Conservation (phyloP, 2,113 vertebrate genomes). For the Archilochus colubris region DNA sequence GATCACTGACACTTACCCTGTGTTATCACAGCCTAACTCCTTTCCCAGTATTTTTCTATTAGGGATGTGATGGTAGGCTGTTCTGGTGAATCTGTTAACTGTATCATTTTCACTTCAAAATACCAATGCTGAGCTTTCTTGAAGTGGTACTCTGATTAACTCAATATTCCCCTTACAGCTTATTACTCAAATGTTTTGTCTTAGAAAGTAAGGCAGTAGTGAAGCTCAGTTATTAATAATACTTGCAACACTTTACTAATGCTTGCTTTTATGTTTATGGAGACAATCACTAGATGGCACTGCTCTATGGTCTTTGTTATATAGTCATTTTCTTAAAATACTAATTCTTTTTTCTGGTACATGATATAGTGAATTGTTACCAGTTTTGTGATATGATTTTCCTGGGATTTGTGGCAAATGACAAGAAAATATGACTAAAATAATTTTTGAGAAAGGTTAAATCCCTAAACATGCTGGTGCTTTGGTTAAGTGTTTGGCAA, state of each 20-base stretch:
- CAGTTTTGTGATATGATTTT: neutral
- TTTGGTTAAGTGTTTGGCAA: neutral
- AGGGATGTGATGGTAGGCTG: neutral
- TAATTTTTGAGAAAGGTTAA: neutral
- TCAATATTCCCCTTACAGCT: neutral
- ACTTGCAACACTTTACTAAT: neutral
- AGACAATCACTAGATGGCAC: conserved; percentile 58
- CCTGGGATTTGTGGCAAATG: neutral
- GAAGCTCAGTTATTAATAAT: neutral
- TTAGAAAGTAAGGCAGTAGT: neutral
- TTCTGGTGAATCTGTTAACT: neutral
- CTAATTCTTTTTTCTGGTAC: neutral
- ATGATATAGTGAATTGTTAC: neutral
- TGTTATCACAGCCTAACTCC: neutral
- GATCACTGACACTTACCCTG: neutral
- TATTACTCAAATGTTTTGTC: neutral
- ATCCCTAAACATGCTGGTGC: neutral
- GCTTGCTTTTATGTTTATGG: neutral
- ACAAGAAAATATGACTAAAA: neutral
- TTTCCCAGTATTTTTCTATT: neutral
- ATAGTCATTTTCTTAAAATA: neutral
- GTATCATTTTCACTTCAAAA: neutral
- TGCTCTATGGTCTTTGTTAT: conserved; percentile 34
- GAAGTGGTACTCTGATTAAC: neutral
- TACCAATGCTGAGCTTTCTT: neutral